Percentiles rank a stretch among this genome's conserved stretches.
These are phyloP conservation scores for Sardina pilchardus DNA, from an alignment of 2,113 vertebrate species.

Conservation along the genomic window DNA sequence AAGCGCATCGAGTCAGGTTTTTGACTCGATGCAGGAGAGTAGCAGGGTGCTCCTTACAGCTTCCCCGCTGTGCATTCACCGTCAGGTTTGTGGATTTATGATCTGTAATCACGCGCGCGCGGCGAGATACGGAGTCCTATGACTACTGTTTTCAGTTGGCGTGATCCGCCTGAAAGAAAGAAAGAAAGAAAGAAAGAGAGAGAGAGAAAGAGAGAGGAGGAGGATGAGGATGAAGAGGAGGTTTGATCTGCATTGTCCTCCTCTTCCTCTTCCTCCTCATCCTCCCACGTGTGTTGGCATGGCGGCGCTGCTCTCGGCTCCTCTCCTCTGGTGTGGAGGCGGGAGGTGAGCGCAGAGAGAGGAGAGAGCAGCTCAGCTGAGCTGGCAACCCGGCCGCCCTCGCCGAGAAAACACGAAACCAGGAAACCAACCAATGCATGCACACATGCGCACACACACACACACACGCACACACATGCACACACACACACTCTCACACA, in stretches of 20 bases:
- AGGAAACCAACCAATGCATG: not conserved
- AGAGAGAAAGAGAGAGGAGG: not conserved
- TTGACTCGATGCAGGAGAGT: not conserved
- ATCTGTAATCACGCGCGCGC: not conserved
- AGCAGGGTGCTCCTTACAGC: not conserved
- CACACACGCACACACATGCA: not conserved
- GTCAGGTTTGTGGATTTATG: not conserved
- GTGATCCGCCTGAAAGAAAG: not conserved
- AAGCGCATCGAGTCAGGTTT: not conserved
- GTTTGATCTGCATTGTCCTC: constrained; percentile 4
- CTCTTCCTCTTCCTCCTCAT: not conserved
- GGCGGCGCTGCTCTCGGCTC: not conserved
- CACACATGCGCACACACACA: not conserved
- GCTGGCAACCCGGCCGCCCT: not conserved
- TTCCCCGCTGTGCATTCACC: not conserved
- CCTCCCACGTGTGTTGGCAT: not conserved
- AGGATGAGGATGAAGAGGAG: constrained; percentile 6
- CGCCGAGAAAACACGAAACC: not conserved
- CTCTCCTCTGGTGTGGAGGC: not conserved
- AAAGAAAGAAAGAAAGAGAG: not conserved
- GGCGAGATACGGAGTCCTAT: not conserved
- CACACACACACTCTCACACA: no score
- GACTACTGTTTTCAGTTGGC: not conserved
- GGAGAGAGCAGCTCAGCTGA: not conserved
- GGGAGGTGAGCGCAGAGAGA: not conserved